Evolutionary conservation across 2,888 invertebrate genomes (phyloP).

Genomic region (Pseudococcus jackbeardsleyi): DNA sequence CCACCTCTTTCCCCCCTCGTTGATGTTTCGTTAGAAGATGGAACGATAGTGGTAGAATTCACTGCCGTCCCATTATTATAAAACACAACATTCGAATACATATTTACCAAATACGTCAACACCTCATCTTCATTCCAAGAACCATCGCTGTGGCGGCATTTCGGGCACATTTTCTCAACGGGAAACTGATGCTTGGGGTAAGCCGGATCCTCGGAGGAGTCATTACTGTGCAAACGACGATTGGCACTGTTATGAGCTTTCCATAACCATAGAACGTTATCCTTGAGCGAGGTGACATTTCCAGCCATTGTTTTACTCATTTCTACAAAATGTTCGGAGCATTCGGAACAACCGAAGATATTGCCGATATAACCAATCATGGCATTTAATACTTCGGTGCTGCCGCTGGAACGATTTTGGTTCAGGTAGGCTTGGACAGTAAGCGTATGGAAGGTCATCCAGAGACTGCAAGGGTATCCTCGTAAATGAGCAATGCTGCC

Average conservation of each 20-base stretch:
- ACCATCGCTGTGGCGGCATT: conserved; percentile 75
- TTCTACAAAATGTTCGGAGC: conserved; percentile 87
- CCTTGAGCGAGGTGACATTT: conserved; percentile 79
- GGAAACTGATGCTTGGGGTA: conserved; percentile 94
- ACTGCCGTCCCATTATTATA: too few relatives aligned
- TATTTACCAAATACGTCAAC: conserved; percentile 75
- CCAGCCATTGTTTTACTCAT: conserved; percentile 84
- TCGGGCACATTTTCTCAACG: conserved; percentile 76
- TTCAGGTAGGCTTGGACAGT: conserved; percentile 74
- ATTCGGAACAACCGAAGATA: conserved; percentile 95
- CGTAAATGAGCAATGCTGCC: conserved; percentile 79
- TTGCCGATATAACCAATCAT: conserved; percentile 90
- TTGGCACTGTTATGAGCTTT: conserved; percentile 94
- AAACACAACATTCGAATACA: conserved; percentile 70
- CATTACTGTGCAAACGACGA: conserved; percentile 82
- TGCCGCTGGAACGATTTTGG: conserved; percentile 68
- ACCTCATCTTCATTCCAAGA: conserved; percentile 78
- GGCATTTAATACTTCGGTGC: conserved; percentile 76
- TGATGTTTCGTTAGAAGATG: too few relatives aligned
- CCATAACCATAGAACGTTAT: conserved; percentile 94
- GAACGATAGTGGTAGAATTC: too few relatives aligned
- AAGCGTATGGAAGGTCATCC: conserved; percentile 94
- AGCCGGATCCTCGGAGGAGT: conserved; percentile 89
- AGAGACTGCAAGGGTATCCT: conserved; percentile 94
- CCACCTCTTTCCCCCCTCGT: too few relatives aligned